Percentiles rank a stretch among this genome's conserved stretches.
Conservation (phyloP, 2,113 vertebrate species). For the Rhynchomys soricoides region DNA sequence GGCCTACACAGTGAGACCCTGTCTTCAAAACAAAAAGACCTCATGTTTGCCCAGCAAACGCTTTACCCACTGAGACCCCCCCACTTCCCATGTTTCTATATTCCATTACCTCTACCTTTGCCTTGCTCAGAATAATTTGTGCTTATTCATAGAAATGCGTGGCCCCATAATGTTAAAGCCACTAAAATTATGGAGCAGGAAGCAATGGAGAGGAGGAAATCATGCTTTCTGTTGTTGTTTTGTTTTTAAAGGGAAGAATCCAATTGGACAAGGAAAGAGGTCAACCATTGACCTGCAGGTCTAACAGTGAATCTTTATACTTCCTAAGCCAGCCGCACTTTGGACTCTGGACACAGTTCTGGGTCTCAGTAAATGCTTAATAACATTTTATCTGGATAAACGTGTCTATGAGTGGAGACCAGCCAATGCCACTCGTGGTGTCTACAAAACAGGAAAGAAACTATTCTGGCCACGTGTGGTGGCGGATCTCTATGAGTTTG, state of each 20-base stretch:
- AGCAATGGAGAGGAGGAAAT: background rate
- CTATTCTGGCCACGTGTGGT: background rate
- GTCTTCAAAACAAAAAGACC: background rate
- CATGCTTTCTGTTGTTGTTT: background rate
- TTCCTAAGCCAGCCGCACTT: background rate
- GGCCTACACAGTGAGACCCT: background rate
- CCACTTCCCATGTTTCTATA: background rate
- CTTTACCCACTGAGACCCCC: no score
- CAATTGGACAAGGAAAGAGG: background rate
- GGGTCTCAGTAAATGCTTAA: background rate
- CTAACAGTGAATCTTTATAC: fast-evolving
- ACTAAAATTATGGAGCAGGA: background rate
- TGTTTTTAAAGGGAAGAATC: background rate
- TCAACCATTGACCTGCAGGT: no score
- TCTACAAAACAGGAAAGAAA: background rate
- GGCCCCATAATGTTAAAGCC: background rate
- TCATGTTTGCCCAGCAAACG: background rate
- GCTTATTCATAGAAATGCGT: background rate
- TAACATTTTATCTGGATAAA: background rate
- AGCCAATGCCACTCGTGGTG: background rate
- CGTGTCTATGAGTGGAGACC: background rate
- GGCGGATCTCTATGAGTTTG: background rate
- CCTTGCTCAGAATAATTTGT: background rate
- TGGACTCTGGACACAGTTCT: background rate
- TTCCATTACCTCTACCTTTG: background rate